Evolutionary conservation across 2,113 vertebrate genomes (phyloP).

Genomic region (Pluvialis apricaria): DNA sequence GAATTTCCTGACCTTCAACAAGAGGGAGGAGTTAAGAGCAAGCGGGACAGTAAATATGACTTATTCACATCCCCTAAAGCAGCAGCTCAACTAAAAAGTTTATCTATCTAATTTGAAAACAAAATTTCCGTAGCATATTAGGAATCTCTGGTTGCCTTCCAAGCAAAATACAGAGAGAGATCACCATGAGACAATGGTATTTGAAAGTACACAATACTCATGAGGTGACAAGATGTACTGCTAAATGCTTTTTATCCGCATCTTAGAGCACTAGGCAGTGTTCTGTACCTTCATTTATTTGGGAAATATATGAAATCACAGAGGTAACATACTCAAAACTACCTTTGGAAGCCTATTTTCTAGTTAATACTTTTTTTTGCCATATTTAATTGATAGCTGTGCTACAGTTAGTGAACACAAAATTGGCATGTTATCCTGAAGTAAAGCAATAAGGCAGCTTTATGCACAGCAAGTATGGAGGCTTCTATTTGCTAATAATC

Average conservation of each 20-base stretch:
- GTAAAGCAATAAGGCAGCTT: slow-evolving; percentile 68
- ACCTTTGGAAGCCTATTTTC: slow-evolving; percentile 44
- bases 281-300: slow-evolving; percentile 44
- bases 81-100: not conserved
- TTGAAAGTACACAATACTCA: not conserved
- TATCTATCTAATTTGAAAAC: not conserved
- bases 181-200: not conserved
- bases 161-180: not conserved
- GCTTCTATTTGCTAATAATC: slow-evolving; percentile 57
- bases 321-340: slow-evolving; percentile 54
- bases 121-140: slow-evolving; percentile 14
- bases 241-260: slow-evolving; percentile 6
- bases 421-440: slow-evolving; percentile 63
- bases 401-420: slow-evolving; percentile 63
- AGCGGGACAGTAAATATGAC: not conserved
- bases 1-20: not conserved
- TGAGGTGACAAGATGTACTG: not conserved
- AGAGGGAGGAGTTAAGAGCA: slow-evolving; percentile 15
- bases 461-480: slow-evolving; percentile 59
- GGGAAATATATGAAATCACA: slow-evolving; percentile 37
- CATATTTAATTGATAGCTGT: slow-evolving; percentile 56
- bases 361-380: slow-evolving; percentile 49
- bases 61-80: not conserved
- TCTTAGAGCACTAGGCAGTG: slow-evolving; percentile 40
- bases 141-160: slow-evolving; percentile 6